phyloP scores from a whole-genome alignment of 2,797 vertebrate species.

The Poeciliopsis gracilis region DNA sequence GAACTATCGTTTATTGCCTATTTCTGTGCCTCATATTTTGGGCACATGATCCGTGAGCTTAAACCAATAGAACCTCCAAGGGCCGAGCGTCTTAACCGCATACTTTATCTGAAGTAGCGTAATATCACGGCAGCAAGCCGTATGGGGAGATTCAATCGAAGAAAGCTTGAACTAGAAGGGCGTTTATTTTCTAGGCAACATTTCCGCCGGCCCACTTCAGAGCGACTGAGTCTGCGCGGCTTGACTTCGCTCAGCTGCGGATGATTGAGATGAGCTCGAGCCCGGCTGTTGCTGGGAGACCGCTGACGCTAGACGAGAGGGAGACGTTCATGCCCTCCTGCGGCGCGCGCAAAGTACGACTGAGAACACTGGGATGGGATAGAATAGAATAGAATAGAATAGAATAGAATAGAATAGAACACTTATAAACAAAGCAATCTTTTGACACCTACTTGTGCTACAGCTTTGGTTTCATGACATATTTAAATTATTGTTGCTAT shows the following conservation, averaged over 20 bases:
- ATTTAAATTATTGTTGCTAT: background rate
- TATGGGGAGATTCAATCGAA: background rate
- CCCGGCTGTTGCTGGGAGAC: constrained; percentile 80
- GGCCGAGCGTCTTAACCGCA: background rate
- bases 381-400: constrained; percentile 16
- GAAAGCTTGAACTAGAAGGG: background rate
- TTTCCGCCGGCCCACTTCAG: background rate
- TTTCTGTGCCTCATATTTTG: background rate
- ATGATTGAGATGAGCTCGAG: constrained; percentile 52
- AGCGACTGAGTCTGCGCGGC: background rate
- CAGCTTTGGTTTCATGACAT: background rate
- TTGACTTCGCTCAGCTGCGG: constrained; percentile 42
- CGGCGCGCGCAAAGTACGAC: constrained; percentile 43
- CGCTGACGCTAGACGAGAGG: constrained; percentile 71
- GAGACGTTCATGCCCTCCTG: constrained; percentile 65
- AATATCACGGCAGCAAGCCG: background rate
- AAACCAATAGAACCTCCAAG: background rate
- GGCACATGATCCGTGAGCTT: background rate
- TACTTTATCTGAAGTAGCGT: background rate
- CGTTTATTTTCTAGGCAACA: constrained; percentile 41
- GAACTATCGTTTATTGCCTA: background rate
- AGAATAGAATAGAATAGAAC: constrained; percentile 1
- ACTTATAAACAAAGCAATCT: background rate
- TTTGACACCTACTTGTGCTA: no score
- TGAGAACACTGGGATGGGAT: constrained; percentile 4